Percentiles rank a stretch among this genome's conserved stretches.
Conservation (phyloP, 2,113 vertebrate genomes). For the Sakesphorus luctuosus region DNA sequence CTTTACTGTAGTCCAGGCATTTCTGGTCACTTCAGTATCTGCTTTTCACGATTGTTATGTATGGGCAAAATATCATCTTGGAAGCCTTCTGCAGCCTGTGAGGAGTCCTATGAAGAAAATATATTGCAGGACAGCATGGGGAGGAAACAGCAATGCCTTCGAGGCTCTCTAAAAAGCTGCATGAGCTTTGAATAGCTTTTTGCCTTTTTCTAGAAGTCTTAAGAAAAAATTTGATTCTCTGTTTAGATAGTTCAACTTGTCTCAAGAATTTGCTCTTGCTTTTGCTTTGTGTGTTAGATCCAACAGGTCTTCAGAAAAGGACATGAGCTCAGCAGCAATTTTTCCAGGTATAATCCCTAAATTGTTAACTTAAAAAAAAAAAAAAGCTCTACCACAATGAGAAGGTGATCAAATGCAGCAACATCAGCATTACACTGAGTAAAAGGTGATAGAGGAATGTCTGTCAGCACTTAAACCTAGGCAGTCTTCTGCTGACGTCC, state of each 20-base stretch:
- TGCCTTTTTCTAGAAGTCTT: neutral
- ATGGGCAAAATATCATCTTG: neutral
- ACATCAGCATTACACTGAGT: neutral
- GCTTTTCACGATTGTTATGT: neutral
- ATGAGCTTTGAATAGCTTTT: neutral
- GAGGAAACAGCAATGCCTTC: neutral
- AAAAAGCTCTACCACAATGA: neutral
- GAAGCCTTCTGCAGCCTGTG: neutral
- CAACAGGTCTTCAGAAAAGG: neutral
- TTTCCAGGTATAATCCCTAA: neutral
- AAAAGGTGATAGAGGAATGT: neutral
- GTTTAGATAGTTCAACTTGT: neutral
- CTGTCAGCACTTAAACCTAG: neutral
- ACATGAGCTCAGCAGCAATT: neutral
- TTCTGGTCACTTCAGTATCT: neutral
- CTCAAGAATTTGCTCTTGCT: neutral
- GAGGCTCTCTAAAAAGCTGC: neutral
- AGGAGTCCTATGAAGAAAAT: neutral
- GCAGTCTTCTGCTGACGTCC: neutral
- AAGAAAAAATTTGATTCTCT: neutral
- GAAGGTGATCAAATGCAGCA: neutral
- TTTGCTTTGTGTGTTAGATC: neutral
- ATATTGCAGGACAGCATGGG: accelerated
- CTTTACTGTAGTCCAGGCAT: accelerated
- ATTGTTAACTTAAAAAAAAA: neutral